phyloP scores from a whole-genome alignment of 2,113 vertebrate species.

The Podarcis muralis region DNA sequence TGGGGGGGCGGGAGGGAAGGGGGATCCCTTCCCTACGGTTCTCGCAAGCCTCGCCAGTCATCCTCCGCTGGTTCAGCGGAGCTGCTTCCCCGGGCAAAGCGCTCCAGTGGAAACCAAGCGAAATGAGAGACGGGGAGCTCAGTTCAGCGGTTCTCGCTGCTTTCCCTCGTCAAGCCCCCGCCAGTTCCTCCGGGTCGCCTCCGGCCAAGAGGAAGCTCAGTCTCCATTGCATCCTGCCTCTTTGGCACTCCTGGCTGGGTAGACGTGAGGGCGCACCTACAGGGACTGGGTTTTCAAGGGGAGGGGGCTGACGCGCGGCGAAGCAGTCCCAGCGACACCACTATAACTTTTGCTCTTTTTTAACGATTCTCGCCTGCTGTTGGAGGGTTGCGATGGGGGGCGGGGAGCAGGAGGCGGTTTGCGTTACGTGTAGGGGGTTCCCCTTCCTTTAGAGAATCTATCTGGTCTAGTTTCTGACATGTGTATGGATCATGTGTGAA shows the following conservation, averaged over 20 bases:
- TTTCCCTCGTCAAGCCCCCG: background rate
- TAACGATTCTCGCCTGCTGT: background rate
- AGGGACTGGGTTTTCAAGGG: background rate
- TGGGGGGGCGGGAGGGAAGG: too few relatives aligned
- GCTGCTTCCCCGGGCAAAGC: background rate
- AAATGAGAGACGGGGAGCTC: background rate
- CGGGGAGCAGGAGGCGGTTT: too few relatives aligned
- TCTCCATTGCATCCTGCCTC: background rate
- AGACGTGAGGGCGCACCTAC: background rate
- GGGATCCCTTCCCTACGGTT: background rate
- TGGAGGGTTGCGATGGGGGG: background rate
- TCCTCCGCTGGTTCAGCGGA: too few relatives aligned
- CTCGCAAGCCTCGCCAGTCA: background rate
- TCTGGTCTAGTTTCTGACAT: background rate
- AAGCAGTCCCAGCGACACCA: background rate
- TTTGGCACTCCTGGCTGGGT: background rate
- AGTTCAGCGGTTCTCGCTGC: background rate
- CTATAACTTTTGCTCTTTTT: background rate
- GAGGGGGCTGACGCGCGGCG: background rate
- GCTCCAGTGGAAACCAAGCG: background rate
- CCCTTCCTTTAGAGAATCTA: background rate
- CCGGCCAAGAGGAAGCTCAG: background rate
- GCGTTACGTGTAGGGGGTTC: background rate
- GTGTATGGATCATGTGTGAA: background rate
- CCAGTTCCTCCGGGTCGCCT: background rate